Percentiles rank a stretch among this genome's conserved stretches.
These are phyloP conservation scores for Lucilia sericata DNA, from an alignment of 1,140 invertebrate genomes.

Conservation along the genomic window DNA sequence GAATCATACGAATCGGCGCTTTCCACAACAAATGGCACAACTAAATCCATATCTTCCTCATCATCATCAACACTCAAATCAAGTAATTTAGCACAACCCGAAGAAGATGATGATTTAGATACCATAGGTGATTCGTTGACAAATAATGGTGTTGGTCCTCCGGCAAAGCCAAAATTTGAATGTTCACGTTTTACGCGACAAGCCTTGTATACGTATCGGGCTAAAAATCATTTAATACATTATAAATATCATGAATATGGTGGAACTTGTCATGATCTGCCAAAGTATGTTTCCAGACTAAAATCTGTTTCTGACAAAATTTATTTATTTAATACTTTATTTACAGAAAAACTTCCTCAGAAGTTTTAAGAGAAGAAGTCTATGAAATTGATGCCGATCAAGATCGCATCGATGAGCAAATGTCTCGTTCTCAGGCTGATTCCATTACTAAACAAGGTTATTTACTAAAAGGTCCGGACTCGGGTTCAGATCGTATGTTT, in stretches of 20 bases:
- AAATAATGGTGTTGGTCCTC: slow-evolving; percentile 32
- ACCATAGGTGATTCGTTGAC: slow-evolving; percentile 50
- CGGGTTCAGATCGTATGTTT: slow-evolving; percentile 84
- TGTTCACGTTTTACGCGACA: slow-evolving; percentile 84
- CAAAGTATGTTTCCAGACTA: slow-evolving; percentile 74
- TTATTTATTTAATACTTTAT: neutral
- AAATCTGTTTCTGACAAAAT: neutral
- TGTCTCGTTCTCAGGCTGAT: slow-evolving; percentile 74
- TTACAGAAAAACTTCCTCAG: slow-evolving; percentile 55
- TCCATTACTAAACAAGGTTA: slow-evolving; percentile 89
- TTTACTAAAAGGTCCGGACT: slow-evolving; percentile 90
- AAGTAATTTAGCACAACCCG: slow-evolving; percentile 58
- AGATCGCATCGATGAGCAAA: slow-evolving; percentile 84
- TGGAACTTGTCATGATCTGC: slow-evolving; percentile 85
- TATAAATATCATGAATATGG: slow-evolving; percentile 90
- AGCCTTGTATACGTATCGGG: slow-evolving; percentile 87
- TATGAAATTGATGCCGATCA: slow-evolving; percentile 89
- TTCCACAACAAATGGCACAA: neutral
- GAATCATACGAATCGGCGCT: slow-evolving; percentile 61
- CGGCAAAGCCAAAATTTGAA: slow-evolving; percentile 54
- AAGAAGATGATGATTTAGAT: slow-evolving; percentile 55
- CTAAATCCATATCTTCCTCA: slow-evolving; percentile 45
- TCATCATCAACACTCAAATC: slow-evolving; percentile 59
- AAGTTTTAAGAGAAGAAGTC: slow-evolving; percentile 82
- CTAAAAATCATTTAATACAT: slow-evolving; percentile 87